Evolutionary conservation across 2,888 invertebrate species (phyloP), one percentile per base, ranked within the genome.

Genomic region (Acrobasis consociella): DNA sequence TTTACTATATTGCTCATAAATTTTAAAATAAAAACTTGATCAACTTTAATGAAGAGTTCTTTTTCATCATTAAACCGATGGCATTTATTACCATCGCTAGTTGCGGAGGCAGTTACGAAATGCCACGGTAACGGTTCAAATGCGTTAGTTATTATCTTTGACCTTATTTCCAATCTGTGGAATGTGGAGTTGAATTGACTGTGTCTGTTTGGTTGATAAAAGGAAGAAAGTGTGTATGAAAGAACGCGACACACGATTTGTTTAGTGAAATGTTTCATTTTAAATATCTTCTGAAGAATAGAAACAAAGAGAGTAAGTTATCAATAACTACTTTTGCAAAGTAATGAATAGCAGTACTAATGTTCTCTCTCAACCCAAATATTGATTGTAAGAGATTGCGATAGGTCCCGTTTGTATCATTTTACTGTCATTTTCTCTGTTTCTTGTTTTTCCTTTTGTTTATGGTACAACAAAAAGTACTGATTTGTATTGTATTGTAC

Each of bases 31-130:
- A 52, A 52, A 52, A 37, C 52, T 13, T 13, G 31, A 22, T 52
- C 11, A 11, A 31, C 8, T 52, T 22, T 52, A 31, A n/a, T 13
- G 31, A 22, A 51, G 31, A 52, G 31, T 52, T 37, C 7, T 13
- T 52, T 52, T 52, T 31, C 52, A 52, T 31, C 52, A 37, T 22
- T 37, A 31, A 52, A 56, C 22, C n/a, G 42, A 17, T 42, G 22
- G 22, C 17, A 42, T 56, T 56, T 56, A 56, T 46, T 13, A 13
- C 42, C 9, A 17, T 15, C n/a, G 15, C 11, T 7, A 7, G 39
- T 16, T 62, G 62, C 62, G 37, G 55, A 51, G 52, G 60, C 65
- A 64, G 64, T 62, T 56, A 60, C 50, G 51, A 56, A 59, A 53
- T 42, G 49, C 38, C 61, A 42, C 52, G 53, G 58, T 63, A 66